A percentile compares a stretch with the other conserved stretches of the same genome.
phyloP scores from a whole-genome alignment of 2,113 vertebrate species.

The Bubo bubo region DNA sequence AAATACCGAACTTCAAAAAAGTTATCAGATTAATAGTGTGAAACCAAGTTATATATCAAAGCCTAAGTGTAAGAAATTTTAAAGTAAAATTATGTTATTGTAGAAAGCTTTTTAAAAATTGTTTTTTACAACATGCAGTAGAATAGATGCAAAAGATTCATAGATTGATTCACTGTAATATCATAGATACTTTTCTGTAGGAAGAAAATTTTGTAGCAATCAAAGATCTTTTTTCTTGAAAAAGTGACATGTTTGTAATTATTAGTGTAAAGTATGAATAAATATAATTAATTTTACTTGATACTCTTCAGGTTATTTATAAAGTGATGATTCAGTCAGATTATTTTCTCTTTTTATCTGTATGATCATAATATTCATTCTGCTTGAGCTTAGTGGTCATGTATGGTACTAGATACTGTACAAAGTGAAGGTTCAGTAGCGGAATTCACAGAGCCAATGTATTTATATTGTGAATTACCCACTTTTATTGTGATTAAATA shows the following conservation, averaged over 20 bases:
- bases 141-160: background rate
- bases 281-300: background rate
- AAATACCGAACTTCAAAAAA: background rate
- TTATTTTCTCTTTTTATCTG: background rate
- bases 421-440: background rate
- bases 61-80: background rate
- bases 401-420: background rate
- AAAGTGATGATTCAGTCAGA: background rate
- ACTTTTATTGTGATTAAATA: background rate
- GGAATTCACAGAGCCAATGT: background rate
- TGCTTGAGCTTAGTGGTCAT: background rate
- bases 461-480: background rate
- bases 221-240: background rate
- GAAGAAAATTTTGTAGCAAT: background rate
- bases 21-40: background rate
- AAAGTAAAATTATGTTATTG: background rate
- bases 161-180: background rate
- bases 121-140: background rate
- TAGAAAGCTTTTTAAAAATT: background rate
- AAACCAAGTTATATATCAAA: background rate
- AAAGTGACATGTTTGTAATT: background rate
- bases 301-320: background rate
- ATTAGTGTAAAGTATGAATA: background rate
- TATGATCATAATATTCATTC: background rate
- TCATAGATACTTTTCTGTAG: accelerated